Conservation (phyloP, 2,113 vertebrate species). For the Laticauda colubrina region DNA sequence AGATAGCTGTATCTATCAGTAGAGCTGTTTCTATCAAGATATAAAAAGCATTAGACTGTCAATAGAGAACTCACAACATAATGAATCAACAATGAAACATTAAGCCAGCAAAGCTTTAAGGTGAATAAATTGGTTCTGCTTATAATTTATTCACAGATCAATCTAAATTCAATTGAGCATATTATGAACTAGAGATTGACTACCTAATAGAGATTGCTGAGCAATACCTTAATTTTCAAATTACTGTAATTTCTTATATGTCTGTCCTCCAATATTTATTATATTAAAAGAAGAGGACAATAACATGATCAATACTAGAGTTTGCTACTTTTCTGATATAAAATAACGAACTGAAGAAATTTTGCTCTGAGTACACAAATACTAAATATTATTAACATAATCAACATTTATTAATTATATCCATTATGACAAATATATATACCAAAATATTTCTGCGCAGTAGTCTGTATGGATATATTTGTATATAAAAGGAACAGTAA, state of each 20-base stretch:
- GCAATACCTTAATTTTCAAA: conserved; percentile 50
- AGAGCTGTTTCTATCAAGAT: conserved; percentile 73
- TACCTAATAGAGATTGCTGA: conserved; percentile 55
- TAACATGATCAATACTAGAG: background rate
- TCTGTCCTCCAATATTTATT: conserved; percentile 6
- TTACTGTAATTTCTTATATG: conserved; percentile 41
- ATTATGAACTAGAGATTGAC: conserved; percentile 68
- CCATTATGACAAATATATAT: background rate
- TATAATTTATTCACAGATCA: conserved; percentile 78
- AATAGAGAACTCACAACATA: conserved; percentile 75
- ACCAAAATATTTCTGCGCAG: background rate
- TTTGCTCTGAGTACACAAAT: background rate
- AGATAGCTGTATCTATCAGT: conserved; percentile 75
- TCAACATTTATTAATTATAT: background rate
- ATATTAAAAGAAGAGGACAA: conserved; percentile 11
- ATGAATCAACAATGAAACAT: conserved; percentile 82
- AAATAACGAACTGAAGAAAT: background rate
- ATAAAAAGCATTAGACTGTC: conserved; percentile 74
- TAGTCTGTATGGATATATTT: background rate
- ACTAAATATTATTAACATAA: background rate
- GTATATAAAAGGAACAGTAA: background rate
- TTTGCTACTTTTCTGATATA: background rate
- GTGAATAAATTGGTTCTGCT: conserved; percentile 72
- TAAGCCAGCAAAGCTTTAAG: conserved; percentile 75
- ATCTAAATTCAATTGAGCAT: conserved; percentile 76